A percentile compares a stretch with the other conserved stretches of the same genome.
phyloP scores from a whole-genome alignment of 2,113 vertebrate species.

The Thinocorus orbignyianus region DNA sequence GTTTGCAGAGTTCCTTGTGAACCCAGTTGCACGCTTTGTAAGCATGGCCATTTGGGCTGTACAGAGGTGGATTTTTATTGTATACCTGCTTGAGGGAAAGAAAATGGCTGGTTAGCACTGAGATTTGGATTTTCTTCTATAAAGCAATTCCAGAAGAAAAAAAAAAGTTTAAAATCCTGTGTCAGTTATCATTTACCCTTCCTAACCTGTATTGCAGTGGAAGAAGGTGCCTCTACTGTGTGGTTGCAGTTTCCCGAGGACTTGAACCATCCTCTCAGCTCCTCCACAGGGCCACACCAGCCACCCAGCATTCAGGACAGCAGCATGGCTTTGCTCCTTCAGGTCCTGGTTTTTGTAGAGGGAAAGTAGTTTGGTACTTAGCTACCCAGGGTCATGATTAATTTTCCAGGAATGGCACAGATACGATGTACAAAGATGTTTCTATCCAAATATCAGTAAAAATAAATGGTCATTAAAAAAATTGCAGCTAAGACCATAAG shows the following conservation, averaged over 20 bases:
- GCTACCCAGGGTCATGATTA: background rate
- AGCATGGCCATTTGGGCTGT: background rate
- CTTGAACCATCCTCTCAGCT: fast-evolving
- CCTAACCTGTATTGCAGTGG: background rate
- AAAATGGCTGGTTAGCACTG: fast-evolving
- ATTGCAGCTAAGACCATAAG: background rate
- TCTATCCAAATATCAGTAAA: background rate
- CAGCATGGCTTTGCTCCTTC: background rate
- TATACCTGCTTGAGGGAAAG: background rate
- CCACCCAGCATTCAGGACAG: fast-evolving
- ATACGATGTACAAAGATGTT: background rate
- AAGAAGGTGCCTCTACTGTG: background rate
- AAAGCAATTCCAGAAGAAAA: background rate
- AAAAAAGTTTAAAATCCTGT: background rate
- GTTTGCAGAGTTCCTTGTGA: background rate
- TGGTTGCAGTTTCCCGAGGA: background rate
- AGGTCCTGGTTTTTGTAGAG: background rate
- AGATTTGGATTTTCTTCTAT: background rate
- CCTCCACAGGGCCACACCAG: fast-evolving
- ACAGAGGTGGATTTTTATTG: background rate
- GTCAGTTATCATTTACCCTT: background rate
- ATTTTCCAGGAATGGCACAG: background rate
- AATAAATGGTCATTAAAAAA: background rate
- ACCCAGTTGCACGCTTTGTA: fast-evolving
- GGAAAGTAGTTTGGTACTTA: background rate